phyloP scores from a whole-genome alignment of 2,888 invertebrate species.

The Agrotis clavis region DNA sequence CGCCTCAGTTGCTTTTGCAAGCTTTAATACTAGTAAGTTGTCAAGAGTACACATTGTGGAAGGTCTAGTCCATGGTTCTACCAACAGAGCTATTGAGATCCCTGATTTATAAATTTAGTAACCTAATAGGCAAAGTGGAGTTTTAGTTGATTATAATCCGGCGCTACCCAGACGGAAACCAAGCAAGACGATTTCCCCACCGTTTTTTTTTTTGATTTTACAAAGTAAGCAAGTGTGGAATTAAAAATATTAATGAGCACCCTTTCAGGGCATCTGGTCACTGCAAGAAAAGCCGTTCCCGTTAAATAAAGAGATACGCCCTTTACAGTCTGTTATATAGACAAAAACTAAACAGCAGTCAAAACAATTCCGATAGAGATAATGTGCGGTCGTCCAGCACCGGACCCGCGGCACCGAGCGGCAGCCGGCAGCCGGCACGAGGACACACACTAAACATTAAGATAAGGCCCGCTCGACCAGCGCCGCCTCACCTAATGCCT shows the following conservation, averaged over 20 bases:
- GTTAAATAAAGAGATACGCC: conserved; percentile 16
- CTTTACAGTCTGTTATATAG: conserved; percentile 1
- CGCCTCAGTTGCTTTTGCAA: neutral
- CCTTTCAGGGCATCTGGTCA: neutral
- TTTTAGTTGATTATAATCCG: no score
- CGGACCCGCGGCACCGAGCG: neutral
- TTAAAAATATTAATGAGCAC: neutral
- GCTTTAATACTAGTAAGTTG: neutral
- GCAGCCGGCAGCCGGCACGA: conserved; percentile 9
- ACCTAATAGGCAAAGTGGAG: no score
- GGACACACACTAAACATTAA: conserved; percentile 40
- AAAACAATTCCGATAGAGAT: conserved; percentile 14
- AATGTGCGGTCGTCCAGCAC: conserved; percentile 18
- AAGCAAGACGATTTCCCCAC: no score
- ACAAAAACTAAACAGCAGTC: conserved; percentile 19
- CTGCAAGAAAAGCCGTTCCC: neutral
- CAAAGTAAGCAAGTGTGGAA: neutral
- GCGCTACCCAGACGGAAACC: no score
- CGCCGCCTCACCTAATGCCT: conserved; percentile 33
- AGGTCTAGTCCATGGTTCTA: no score
- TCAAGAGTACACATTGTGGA: no score
- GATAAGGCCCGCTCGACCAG: conserved; percentile 46
- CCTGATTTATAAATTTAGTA: no score
- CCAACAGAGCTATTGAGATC: no score
- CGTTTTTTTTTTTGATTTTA: no score